Conservation (phyloP, 1,140 invertebrate species). For the Eupristina koningsbergeri region DNA sequence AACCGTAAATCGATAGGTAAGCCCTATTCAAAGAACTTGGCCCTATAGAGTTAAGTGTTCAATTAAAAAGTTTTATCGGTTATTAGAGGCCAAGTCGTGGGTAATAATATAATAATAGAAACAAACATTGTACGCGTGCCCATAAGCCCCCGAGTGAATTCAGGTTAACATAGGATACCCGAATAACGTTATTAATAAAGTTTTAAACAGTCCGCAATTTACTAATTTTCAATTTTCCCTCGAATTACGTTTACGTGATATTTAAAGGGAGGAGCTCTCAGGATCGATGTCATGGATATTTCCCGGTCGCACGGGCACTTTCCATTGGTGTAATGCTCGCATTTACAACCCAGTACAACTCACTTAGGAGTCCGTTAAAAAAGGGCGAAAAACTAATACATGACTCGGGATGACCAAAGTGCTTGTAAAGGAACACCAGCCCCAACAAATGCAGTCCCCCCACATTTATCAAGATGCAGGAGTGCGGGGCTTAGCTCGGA, state of each 20-base stretch:
- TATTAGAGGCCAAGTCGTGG: not conserved
- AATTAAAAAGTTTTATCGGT: conserved; percentile 20
- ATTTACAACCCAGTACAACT: too few relatives aligned
- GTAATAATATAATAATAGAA: too few relatives aligned
- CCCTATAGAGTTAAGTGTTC: not conserved
- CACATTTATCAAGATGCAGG: not conserved
- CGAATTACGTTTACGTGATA: not conserved
- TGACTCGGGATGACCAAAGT: not conserved
- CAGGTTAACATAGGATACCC: not conserved
- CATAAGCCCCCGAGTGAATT: not conserved
- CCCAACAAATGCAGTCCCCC: not conserved
- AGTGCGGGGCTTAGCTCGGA: not conserved
- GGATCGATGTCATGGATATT: too few relatives aligned
- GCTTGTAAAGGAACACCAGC: not conserved
- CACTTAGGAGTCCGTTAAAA: not conserved
- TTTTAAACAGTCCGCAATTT: not conserved
- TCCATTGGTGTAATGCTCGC: too few relatives aligned
- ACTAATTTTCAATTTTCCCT: not conserved
- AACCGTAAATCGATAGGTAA: not conserved
- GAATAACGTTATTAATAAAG: not conserved
- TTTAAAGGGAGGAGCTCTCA: too few relatives aligned
- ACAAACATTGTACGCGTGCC: too few relatives aligned
- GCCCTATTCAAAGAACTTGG: not conserved
- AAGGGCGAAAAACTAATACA: not conserved
- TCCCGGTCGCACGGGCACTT: too few relatives aligned